phyloP scores from a whole-genome alignment of 2,113 vertebrate genomes.

The Neodontobutis hainanensis region DNA sequence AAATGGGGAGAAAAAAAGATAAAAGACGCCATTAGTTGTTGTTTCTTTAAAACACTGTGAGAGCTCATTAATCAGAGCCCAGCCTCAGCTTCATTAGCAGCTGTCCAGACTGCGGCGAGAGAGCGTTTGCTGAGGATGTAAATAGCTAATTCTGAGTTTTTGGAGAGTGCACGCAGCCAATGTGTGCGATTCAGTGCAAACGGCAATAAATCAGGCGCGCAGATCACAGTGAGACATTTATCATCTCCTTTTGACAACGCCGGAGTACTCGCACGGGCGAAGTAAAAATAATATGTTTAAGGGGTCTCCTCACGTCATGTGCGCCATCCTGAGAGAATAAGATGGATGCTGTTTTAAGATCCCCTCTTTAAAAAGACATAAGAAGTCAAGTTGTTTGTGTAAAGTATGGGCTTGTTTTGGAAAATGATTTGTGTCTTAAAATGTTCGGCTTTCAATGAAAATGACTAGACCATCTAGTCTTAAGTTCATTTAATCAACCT shows the following conservation, averaged over 20 bases:
- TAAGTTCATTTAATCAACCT: too few species aligned
- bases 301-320: constrained; percentile 13
- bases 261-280: constrained; percentile 14
- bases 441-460: too few species aligned
- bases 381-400: background rate
- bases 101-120: constrained; percentile 5
- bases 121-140: constrained; percentile 44
- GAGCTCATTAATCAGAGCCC: constrained; percentile 51
- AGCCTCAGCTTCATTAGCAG: constrained; percentile 37
- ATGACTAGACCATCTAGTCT: too few species aligned
- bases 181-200: constrained; percentile 51
- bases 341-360: background rate
- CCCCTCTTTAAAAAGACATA: background rate
- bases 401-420: background rate
- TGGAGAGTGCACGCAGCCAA: constrained; percentile 43
- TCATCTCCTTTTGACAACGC: constrained; percentile 52
- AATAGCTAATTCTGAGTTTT: constrained; percentile 56
- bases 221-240: constrained; percentile 44
- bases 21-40: constrained; percentile 37
- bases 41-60: constrained; percentile 31
- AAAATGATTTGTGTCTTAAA: background rate
- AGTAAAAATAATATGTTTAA: constrained; percentile 9
- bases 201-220: constrained; percentile 50
- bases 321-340: constrained; percentile 27
- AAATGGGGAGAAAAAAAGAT: constrained; percentile 31